These are phyloP conservation scores for Limosa lapponica DNA, from an alignment of 2,797 vertebrate genomes.

Conservation along the genomic window DNA sequence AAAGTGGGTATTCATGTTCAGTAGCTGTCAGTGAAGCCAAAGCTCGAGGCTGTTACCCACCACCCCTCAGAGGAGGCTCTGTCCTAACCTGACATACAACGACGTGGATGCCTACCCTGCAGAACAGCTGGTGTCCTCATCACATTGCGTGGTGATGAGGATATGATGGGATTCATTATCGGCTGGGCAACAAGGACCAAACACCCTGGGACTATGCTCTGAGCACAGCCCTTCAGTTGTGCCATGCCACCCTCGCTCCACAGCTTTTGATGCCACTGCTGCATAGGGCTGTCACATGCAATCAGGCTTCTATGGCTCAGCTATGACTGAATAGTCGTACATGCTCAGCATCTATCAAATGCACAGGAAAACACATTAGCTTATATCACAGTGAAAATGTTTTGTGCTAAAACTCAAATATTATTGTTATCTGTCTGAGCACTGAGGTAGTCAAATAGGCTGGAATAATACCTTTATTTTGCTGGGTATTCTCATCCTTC, in stretches of 20 bases:
- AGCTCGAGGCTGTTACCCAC: rapidly evolving
- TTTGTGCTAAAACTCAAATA: background rate
- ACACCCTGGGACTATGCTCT: background rate
- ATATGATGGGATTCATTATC: background rate
- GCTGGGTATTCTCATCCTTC: background rate
- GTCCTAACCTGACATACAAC: background rate
- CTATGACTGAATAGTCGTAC: rapidly evolving
- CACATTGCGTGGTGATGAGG: background rate
- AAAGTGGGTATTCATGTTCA: background rate
- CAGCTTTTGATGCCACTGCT: background rate
- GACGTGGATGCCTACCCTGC: rapidly evolving
- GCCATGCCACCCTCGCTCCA: background rate
- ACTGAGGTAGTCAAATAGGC: background rate
- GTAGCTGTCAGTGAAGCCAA: background rate
- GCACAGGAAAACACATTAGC: background rate
- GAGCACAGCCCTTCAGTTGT: background rate
- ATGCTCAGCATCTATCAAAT: background rate
- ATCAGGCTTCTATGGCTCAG: background rate
- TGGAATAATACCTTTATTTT: background rate
- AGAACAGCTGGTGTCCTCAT: background rate
- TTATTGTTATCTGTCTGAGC: background rate
- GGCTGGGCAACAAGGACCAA: background rate
- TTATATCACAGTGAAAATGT: background rate
- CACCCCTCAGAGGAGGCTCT: background rate
- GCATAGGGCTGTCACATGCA: rapidly evolving